These are phyloP conservation scores for Athalia circularis DNA, from an alignment of 2,888 invertebrate species.

Conservation along the genomic window DNA sequence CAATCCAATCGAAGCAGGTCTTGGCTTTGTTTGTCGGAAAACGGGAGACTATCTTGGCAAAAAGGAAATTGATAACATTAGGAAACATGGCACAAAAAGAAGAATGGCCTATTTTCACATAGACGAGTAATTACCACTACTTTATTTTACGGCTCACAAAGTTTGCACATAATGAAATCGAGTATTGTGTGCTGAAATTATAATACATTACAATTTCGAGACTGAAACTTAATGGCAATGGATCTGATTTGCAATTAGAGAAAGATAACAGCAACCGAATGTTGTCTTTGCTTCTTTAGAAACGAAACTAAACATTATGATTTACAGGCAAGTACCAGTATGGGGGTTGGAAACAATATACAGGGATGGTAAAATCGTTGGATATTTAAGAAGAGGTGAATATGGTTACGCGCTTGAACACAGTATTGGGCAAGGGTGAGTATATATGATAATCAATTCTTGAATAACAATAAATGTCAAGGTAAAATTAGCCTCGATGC, in stretches of 20 bases:
- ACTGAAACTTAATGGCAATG: too few species aligned
- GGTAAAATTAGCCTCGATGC: constrained; percentile 4
- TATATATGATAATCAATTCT: constrained; percentile 47
- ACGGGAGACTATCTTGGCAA: constrained; percentile 88
- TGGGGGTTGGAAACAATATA: constrained; percentile 92
- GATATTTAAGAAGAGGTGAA: constrained; percentile 88
- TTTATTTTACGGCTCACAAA: constrained; percentile 54
- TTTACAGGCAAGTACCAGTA: constrained; percentile 79
- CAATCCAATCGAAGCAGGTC: constrained; percentile 90
- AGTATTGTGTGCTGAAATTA: too few species aligned
- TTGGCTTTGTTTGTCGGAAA: constrained; percentile 87
- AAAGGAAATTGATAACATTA: constrained; percentile 80
- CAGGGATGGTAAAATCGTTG: constrained; percentile 85
- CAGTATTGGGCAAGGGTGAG: constrained; percentile 80
- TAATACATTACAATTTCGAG: too few species aligned
- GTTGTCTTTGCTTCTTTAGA: not conserved
- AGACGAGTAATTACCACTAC: constrained; percentile 76
- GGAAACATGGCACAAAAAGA: constrained; percentile 82
- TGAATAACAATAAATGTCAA: constrained; percentile 19
- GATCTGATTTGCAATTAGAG: too few species aligned
- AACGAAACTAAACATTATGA: constrained; percentile 27
- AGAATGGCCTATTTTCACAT: constrained; percentile 85
- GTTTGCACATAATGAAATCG: too few species aligned
- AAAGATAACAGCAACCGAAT: constrained; percentile 22
- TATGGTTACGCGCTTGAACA: constrained; percentile 80